Evolutionary conservation across 2,888 invertebrate species (phyloP).

Genomic region (Corbicula japonica): DNA sequence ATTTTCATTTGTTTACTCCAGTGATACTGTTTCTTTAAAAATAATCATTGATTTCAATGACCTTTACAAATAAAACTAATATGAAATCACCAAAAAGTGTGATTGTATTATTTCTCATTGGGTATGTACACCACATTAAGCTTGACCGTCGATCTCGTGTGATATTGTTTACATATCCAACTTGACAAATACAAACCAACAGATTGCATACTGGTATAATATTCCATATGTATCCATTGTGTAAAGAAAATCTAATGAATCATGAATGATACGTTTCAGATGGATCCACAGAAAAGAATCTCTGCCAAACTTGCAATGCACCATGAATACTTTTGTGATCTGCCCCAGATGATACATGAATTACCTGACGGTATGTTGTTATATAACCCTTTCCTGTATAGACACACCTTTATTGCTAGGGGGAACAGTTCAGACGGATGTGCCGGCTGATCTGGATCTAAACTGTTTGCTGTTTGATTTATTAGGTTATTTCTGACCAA

Average conservation of each 20-base stretch:
- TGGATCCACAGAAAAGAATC: slow-evolving; percentile 93
- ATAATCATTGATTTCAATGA: background rate
- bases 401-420: background rate
- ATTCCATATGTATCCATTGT: background rate
- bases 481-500: background rate
- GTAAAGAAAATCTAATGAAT: background rate
- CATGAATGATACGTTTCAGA: slow-evolving; percentile 84
- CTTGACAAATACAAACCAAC: background rate
- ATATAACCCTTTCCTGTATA: background rate
- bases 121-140: background rate
- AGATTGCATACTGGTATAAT: background rate
- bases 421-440: background rate
- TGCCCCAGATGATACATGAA: slow-evolving; percentile 95
- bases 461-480: background rate
- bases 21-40: background rate
- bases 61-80: background rate
- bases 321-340: slow-evolving; percentile 96
- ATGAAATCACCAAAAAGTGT: background rate
- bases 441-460: slow-evolving; percentile 20
- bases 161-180: background rate
- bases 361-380: slow-evolving; percentile 94
- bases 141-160: background rate
- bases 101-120: background rate
- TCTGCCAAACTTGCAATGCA: slow-evolving; percentile 95
- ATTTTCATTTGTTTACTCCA: too few species aligned